These are phyloP conservation scores for Tetraodon nigroviridis DNA, from an alignment of 2,113 vertebrate genomes.

Conservation along the genomic window DNA sequence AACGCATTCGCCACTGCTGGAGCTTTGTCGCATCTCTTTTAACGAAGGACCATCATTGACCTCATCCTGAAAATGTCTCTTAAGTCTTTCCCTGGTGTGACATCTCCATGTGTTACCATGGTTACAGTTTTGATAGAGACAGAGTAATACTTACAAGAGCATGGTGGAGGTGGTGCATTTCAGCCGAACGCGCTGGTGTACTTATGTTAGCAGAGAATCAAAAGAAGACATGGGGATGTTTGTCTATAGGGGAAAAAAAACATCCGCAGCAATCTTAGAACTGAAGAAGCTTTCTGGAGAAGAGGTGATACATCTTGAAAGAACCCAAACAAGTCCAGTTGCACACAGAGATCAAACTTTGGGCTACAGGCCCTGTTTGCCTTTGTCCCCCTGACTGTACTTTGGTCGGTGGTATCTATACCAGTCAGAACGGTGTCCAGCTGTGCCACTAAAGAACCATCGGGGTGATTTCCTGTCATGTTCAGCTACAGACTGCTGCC, in stretches of 20 bases:
- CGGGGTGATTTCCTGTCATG: conserved; percentile 60
- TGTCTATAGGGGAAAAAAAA: no score
- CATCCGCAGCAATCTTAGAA: no score
- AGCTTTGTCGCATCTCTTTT: not conserved
- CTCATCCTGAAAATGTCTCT: conserved; percentile 1
- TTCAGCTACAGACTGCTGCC: conserved; percentile 69
- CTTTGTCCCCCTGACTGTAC: conserved; percentile 64
- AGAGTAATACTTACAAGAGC: conserved; percentile 1
- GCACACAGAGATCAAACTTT: no score
- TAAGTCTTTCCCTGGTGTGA: not conserved
- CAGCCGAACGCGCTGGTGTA: not conserved
- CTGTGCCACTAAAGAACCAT: conserved; percentile 32
- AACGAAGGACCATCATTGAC: not conserved
- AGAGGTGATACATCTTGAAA: no score
- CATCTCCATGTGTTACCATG: not conserved
- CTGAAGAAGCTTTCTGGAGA: no score
- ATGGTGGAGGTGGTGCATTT: not conserved
- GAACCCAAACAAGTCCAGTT: no score
- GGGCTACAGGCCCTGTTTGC: conserved; percentile 55
- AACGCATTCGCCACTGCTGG: conserved; percentile 1
- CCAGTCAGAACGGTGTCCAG: conserved; percentile 36
- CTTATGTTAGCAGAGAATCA: not conserved
- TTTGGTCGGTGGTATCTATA: conserved; percentile 25
- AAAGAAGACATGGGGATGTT: no score
- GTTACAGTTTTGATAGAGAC: conserved; percentile 16